These are phyloP conservation scores for Capromys pilorides DNA, from an alignment of 2,797 vertebrate genomes.

Conservation along the genomic window DNA sequence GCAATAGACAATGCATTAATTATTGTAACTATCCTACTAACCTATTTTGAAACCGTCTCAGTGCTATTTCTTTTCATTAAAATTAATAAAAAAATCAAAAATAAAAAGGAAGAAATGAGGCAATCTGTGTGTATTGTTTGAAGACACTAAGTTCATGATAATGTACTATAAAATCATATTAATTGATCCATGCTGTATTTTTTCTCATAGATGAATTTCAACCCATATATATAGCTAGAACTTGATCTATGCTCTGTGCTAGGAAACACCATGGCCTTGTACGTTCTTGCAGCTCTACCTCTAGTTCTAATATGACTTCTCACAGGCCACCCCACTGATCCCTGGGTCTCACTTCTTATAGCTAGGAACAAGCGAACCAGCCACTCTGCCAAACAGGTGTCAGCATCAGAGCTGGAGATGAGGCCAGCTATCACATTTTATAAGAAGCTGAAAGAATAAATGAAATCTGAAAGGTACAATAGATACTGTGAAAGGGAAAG, in stretches of 20 bases:
- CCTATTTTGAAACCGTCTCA: too few species aligned
- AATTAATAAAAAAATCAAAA: too few species aligned
- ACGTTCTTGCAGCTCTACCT: background rate
- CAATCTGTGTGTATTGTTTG: background rate
- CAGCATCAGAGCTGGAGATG: background rate
- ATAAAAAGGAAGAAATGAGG: background rate
- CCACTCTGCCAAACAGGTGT: background rate
- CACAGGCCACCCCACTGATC: background rate
- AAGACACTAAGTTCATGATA: background rate
- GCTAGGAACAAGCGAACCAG: too few species aligned
- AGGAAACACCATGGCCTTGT: background rate
- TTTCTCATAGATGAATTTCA: background rate
- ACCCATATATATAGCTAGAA: background rate
- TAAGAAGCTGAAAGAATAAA: too few species aligned
- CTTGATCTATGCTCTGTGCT: background rate
- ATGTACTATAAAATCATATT: background rate
- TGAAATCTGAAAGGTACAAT: too few species aligned
- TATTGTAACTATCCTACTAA: too few species aligned
- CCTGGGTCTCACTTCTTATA: background rate
- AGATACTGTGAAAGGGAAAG: too few species aligned
- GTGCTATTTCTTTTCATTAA: too few species aligned
- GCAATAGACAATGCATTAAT: too few species aligned
- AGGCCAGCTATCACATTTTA: background rate
- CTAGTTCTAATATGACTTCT: background rate
- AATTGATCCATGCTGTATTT: background rate